Conservation (phyloP, 2,113 vertebrate species). For the Thomomys bottae region DNA sequence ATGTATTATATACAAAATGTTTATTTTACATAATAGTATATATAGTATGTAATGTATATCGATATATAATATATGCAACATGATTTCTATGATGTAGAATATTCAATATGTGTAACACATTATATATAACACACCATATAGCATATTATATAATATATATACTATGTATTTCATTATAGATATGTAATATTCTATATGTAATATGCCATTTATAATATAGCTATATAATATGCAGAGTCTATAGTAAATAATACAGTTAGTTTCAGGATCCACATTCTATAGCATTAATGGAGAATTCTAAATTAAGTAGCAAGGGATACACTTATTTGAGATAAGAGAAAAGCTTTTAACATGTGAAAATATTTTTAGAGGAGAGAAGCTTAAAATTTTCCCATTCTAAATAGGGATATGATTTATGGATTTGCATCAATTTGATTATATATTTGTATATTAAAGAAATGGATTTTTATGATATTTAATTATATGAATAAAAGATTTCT, state of each 20-base stretch:
- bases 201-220: too few relatives aligned
- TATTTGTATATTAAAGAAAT: conserved; percentile 3
- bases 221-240: too few relatives aligned
- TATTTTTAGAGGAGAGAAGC: conserved; percentile 1
- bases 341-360: background rate
- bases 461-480: conserved; percentile 3
- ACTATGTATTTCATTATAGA: too few relatives aligned
- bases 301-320: background rate
- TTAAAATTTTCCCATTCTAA: background rate
- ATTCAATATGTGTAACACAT: too few relatives aligned
- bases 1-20: too few relatives aligned
- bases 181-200: background rate
- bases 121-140: too few relatives aligned
- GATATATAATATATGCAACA: too few relatives aligned
- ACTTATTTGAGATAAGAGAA: background rate
- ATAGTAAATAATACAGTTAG: background rate
- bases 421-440: conserved; percentile 35
- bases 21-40: too few relatives aligned
- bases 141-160: too few relatives aligned
- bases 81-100: too few relatives aligned
- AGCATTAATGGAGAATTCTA: background rate
- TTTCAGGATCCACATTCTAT: background rate
- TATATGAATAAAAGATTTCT: conserved; percentile 31
- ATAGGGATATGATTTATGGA: conserved; percentile 15
- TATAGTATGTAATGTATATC: too few relatives aligned